Base-by-base conservation (phyloP, 2,797 vertebrate species). In the Hozukius guyotensis region DNA sequence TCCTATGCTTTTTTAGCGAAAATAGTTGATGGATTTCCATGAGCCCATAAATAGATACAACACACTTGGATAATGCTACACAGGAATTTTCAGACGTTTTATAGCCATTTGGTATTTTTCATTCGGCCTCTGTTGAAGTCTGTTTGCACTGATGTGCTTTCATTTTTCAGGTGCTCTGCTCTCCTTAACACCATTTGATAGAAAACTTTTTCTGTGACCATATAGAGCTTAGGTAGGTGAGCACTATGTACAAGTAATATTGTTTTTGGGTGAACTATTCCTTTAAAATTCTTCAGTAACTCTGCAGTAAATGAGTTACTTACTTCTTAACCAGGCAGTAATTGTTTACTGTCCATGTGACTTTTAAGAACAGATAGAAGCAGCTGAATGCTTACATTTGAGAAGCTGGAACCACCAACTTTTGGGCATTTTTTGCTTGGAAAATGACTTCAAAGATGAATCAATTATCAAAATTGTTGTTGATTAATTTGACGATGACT, bases 371-470 rank as follows among this genome's bases (percentile, higher is more conserved):
- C 42, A 46, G 0, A 18, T 46, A 46, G 42, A 46, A 46, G 16
- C 0, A 20, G 42, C 7, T 16, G 20, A 46, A 46, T 46, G 42
- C 0, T 46, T 18, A 46, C 36, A 61, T 64, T 22, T 61, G 6
- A 38, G 4, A 12, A 22, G 4, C 24, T 62, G 8, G 11, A 18
- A 8, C 18, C 24, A 32, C 12, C n/a, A 64, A 16, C 42, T 5
- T n/a, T 32, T 36, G n/a, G 16, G n/a, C 38, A 34, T 3, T 22
- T 55, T 63, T 31, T 70, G 57, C 46, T 70, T 63, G 46, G 29
- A 9, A 56, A 46, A 24, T 32, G 0, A 32, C 10, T 42, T 27
- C 3, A 25, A 1, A 4, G 0, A 5, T 38, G 0, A 34, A 20
- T 2, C 1, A 2, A 1, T 61, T 10, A n/a, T 27, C 3, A 11